These are phyloP conservation scores for Parnassius mnemosyne DNA, from an alignment of 2,888 invertebrate genomes.

Conservation along the genomic window DNA sequence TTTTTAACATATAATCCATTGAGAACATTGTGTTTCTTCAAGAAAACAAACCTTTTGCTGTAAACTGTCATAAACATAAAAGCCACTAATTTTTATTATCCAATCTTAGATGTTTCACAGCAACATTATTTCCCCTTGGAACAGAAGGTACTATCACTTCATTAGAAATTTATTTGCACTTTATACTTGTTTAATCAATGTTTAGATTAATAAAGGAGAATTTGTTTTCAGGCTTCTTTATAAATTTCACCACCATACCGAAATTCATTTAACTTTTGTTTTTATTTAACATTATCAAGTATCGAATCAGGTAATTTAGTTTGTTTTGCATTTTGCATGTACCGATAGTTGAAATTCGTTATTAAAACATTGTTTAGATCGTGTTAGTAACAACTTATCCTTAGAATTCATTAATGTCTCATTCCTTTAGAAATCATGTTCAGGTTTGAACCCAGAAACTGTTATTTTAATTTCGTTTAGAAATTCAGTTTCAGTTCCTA, in stretches of 20 bases:
- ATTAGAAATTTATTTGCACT: constrained; percentile 24
- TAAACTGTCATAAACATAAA: too few relatives aligned
- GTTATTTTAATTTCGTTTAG: too few relatives aligned
- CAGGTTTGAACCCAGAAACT: too few relatives aligned
- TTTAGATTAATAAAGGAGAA: constrained; percentile 18
- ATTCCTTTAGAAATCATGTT: too few relatives aligned
- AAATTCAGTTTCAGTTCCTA: too few relatives aligned
- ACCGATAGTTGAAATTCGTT: constrained; percentile 4
- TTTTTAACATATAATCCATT: too few relatives aligned
- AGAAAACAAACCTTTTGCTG: too few relatives aligned
- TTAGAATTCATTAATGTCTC: too few relatives aligned
- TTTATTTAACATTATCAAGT: constrained; percentile 51
- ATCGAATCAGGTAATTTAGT: constrained; percentile 60
- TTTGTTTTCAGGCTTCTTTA: constrained; percentile 58
- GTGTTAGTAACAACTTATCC: too few relatives aligned
- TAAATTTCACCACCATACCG: constrained; percentile 49
- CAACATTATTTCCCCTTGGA: neutral
- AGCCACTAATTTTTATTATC: neutral
- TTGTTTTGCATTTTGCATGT: constrained; percentile 35
- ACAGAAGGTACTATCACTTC: constrained; percentile 25
- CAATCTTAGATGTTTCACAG: constrained; percentile 1
- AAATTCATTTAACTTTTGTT: constrained; percentile 35
- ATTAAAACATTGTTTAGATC: too few relatives aligned
- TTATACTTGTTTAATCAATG: constrained; percentile 18
- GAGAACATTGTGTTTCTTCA: too few relatives aligned